Evolutionary conservation across 2,113 vertebrate species (phyloP), one percentile per base, ranked within the genome.

Genomic region (Thryonomys swinderianus): DNA sequence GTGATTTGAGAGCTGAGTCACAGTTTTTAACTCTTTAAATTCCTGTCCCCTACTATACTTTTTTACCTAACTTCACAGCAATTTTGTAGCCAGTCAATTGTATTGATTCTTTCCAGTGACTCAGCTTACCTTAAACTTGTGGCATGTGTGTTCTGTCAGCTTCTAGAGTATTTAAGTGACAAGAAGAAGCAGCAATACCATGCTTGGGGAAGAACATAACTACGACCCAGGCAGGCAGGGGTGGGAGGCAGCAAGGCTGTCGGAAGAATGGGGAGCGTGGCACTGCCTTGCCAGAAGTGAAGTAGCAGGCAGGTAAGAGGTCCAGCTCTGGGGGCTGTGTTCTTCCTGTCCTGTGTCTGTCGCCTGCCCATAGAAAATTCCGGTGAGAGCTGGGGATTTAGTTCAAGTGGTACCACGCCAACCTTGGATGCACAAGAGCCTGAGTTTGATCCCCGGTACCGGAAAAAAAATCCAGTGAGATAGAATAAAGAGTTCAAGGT

Each of bases 201-300:
- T 40, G 14, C 48, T 37, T 64, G 40, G 82, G 20, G 57, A 80
- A 79, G 83, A 51, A n/a, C 25, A 4, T 73, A 51, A 30, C 55
- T 51, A 27, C 53, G 73, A 10, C 81, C 85, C 55, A 3, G 21
- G 48, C 12, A 9, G 20, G 18, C 14, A 14, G 74, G 73, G 59
- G 10, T 2, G 0, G 3, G 40, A 2, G 8, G 94, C 17, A 40
- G 66, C 48, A 0, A 0, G 0, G 69, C 71, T 42, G 20, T 4
- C 4, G 42, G 30, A 14, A 32, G 59, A 5, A 4, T 2, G 2
- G 59, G n/a, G 14, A 8, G 14, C 0, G 0, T 8, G 23, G 1
- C 7, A 0, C 4, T 20, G 3, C 1, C 1, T 13, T 0, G 45
- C 0, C 27, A 7, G 71, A 20, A 71, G 88, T 0, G 3, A 12